Conservation (phyloP, 35 echinoderm and acorn worm genomes). For the Amphiura filiformis region DNA sequence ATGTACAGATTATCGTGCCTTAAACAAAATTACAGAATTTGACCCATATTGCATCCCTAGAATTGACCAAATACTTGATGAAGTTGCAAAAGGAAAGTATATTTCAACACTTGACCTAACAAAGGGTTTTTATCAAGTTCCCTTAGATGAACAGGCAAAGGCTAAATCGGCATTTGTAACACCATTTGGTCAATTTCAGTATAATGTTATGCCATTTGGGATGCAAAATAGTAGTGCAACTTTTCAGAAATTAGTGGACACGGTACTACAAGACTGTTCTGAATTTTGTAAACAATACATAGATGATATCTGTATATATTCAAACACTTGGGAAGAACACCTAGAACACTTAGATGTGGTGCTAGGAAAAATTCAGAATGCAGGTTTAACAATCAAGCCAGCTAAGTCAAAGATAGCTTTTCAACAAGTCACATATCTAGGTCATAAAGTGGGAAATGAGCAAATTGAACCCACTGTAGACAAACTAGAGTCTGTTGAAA, state of each 20-base stretch:
- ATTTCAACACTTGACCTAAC: constrained; percentile 41
- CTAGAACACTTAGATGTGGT: constrained; percentile 12
- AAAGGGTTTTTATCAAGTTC: constrained; percentile 45
- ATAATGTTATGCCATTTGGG: constrained; percentile 31
- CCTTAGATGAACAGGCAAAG: constrained; percentile 30
- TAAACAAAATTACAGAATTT: constrained; percentile 42
- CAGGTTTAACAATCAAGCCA: constrained; percentile 45
- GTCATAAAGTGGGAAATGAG: constrained; percentile 38
- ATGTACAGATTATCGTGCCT: constrained; percentile 40
- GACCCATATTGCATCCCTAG: constrained; percentile 44
- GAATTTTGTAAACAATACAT: constrained; percentile 34
- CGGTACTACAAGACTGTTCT: neutral
- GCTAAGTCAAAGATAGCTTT: constrained; percentile 29
- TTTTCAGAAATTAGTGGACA: constrained; percentile 29
- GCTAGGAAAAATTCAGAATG: constrained; percentile 9
- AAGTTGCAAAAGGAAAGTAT: constrained; percentile 22
- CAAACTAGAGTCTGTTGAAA: constrained; percentile 41
- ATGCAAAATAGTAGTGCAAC: constrained; percentile 34
- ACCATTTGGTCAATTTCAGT: constrained; percentile 29
- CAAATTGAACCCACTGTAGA: constrained; percentile 29
- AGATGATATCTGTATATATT: constrained; percentile 27
- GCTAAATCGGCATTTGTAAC: constrained; percentile 42
- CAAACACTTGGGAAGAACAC: constrained; percentile 31
- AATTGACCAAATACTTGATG: constrained; percentile 44
- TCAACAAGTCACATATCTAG: constrained; percentile 35